Evolutionary conservation across 2,113 vertebrate genomes (phyloP).

Genomic region (Pseudolaguvia tuberculata): DNA sequence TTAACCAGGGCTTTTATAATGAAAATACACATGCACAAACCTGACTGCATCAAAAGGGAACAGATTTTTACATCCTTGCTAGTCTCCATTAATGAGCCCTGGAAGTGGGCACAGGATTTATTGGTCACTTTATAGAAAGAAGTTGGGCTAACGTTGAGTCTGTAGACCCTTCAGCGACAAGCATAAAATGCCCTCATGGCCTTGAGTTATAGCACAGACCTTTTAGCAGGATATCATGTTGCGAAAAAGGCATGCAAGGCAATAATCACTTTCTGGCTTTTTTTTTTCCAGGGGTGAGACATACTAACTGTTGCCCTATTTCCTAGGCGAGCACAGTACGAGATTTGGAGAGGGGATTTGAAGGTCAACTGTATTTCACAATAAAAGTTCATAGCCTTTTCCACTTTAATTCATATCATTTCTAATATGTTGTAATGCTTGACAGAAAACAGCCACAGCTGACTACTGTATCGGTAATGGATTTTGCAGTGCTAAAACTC

Average conservation of each 20-base stretch:
- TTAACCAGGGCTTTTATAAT: conserved; percentile 18
- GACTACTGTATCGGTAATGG: neutral
- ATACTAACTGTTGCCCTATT: neutral
- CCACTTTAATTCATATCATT: neutral
- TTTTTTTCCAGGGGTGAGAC: neutral
- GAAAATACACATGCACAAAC: conserved; percentile 19
- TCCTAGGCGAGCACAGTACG: neutral
- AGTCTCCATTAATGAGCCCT: conserved; percentile 38
- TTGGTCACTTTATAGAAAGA: conserved; percentile 39
- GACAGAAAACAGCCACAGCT: neutral
- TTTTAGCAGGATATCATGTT: conserved; percentile 38
- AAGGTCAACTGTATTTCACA: conserved; percentile 15
- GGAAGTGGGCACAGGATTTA: conserved; percentile 34
- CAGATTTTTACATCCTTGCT: conserved; percentile 25
- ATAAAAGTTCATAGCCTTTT: conserved; percentile 2
- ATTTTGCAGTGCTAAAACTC: neutral
- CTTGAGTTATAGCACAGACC: conserved; percentile 30
- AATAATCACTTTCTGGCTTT: conserved; percentile 36
- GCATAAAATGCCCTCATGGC: conserved; percentile 32
- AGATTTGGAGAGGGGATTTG: conserved; percentile 9
- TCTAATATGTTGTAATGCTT: neutral
- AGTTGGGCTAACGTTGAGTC: conserved; percentile 15
- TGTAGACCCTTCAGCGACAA: conserved; percentile 31
- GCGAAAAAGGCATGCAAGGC: conserved; percentile 31
- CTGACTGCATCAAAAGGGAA: conserved; percentile 37